phyloP scores from a whole-genome alignment of 2,888 invertebrate species.

The Synanthedon tipuliformis region DNA sequence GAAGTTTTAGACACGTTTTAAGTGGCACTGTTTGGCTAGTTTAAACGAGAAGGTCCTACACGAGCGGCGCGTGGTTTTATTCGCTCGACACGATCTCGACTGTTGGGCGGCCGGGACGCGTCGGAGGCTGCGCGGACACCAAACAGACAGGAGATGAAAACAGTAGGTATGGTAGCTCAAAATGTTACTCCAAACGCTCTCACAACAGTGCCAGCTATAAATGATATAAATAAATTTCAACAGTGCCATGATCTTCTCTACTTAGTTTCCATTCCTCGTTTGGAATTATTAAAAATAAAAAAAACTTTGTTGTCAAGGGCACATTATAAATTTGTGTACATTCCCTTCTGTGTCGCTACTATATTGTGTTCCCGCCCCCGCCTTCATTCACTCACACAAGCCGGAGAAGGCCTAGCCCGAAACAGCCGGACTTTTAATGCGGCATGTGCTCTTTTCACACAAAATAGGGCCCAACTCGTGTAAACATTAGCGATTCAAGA shows the following conservation, averaged over 20 bases:
- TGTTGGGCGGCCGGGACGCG: constrained; percentile 40
- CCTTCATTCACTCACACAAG: constrained; percentile 59
- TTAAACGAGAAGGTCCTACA: constrained; percentile 17
- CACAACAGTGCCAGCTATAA: no score
- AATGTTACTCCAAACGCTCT: no score
- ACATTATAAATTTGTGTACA: not conserved
- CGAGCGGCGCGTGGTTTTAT: constrained; percentile 39
- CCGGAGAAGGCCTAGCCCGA: constrained; percentile 44
- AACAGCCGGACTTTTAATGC: constrained; percentile 60
- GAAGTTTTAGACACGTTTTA: constrained; percentile 35
- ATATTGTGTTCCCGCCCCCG: constrained; percentile 6
- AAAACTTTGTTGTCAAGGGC: no score
- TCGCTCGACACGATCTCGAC: constrained; percentile 57
- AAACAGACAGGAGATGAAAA: not conserved
- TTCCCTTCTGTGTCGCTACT: not conserved
- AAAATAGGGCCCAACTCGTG: constrained; percentile 31
- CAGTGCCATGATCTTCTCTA: no score
- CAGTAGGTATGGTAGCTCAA: not conserved
- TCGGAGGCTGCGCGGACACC: constrained; percentile 58
- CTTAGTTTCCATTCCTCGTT: no score
- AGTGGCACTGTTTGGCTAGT: constrained; percentile 43
- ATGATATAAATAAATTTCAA: no score
- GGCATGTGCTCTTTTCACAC: constrained; percentile 56
- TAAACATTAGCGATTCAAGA: constrained; percentile 34
- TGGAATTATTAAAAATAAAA: no score